Evolutionary conservation across 2,113 vertebrate genomes (phyloP), one percentile per base, ranked within the genome.

Genomic region (Dissostichus mawsoni): DNA sequence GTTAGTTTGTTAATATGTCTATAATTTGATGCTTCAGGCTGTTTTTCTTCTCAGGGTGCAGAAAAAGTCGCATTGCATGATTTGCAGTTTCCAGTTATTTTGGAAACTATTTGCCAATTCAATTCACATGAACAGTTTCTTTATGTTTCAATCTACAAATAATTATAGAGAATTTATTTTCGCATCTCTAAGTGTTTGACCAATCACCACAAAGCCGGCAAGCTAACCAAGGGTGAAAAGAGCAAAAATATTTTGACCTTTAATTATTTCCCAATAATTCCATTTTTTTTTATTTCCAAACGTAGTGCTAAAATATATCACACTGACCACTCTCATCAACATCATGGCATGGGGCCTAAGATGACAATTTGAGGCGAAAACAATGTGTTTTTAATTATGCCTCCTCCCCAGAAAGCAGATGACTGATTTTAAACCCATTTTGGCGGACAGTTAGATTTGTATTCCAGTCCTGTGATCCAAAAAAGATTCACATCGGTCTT

Each of bases 401-500:
- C 4, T 48, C 18, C 23, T 25, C 18, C 12, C 13, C 25, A 23
- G 4, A 66, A 61, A 41, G 75, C 20, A n/a, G 67, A 63, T 45
- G 50, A 66, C 23, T 48, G 8, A 75, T 44, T 51, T 63, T 4
- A 72, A 18, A 5, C n/a, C 3, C 48, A 20, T 17, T 58, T 44
- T 69, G 20, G 9, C 20, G 1, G 33, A n/a, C 14, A n/a, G n/a
- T 74, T 11, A 10, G 29, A 41, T 11, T 17, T 23, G 25, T 59
- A 56, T 53, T 65, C 48, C 33, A 53, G 18, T 48, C 56, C 45
- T n/a, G 23, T 64, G n/a, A 25, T 5, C 20, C 5, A 68, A 62
- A 74, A 16, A 11, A 74, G 16, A 36, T 68, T 77, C 29, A 58
- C 69, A 36, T 17, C 18, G 11, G 16, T 64, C 47, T 64, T 65